Evolutionary conservation across 2,797 vertebrate genomes (phyloP).

Genomic region (Eurystomus glaucurus): DNA sequence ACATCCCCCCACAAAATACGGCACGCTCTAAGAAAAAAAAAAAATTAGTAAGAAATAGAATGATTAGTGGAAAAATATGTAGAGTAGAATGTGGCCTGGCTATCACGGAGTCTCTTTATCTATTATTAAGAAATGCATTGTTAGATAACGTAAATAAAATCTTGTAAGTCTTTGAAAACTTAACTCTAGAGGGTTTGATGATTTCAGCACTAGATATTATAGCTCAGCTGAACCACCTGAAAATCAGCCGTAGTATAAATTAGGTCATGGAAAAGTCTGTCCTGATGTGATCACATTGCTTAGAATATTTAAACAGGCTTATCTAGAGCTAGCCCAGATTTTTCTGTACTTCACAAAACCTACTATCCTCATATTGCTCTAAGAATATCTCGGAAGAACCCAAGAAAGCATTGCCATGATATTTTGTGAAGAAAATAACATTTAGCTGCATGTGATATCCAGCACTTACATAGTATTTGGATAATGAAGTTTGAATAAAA

Average conservation of each 20-base stretch:
- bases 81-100: neutral
- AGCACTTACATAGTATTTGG: neutral
- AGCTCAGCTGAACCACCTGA: neutral
- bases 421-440: neutral
- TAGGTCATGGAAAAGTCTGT: neutral
- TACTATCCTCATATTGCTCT: neutral
- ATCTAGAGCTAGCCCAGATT: neutral
- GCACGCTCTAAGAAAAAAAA: neutral
- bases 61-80: neutral
- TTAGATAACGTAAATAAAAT: neutral
- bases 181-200: neutral
- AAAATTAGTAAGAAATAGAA: neutral
- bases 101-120: neutral
- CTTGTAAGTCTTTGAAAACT: neutral
- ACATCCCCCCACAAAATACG: rapidly evolving
- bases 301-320: neutral
- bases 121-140: neutral
- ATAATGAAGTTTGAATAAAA: neutral
- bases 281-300: neutral
- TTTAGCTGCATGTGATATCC: neutral
- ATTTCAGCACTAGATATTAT: neutral
- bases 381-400: neutral
- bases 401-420: neutral
- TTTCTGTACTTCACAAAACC: neutral
- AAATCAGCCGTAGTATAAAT: neutral